These are phyloP conservation scores for Prinia subflava DNA, from an alignment of 2,113 vertebrate genomes.

Conservation along the genomic window DNA sequence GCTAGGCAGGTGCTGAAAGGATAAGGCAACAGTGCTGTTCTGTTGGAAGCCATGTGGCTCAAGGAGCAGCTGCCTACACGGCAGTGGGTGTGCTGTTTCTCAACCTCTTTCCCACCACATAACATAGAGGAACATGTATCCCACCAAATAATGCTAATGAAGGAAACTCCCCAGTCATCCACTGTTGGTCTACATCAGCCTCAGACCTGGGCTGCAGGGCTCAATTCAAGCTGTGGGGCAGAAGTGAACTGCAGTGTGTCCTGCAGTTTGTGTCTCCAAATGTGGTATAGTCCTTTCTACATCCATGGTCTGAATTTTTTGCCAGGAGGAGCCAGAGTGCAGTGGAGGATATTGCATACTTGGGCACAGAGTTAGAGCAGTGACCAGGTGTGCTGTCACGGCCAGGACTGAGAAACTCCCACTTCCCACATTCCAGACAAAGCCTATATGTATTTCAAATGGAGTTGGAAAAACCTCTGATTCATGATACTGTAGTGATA, in stretches of 20 bases:
- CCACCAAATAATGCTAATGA: neutral
- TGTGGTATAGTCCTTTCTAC: neutral
- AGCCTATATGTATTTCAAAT: neutral
- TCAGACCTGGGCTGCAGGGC: neutral
- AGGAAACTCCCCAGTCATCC: neutral
- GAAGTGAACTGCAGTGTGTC: neutral
- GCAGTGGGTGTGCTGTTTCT: fast-evolving
- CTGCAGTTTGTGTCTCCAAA: neutral
- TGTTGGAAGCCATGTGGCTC: neutral
- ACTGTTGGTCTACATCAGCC: neutral
- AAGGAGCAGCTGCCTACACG: neutral
- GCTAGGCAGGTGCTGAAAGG: neutral
- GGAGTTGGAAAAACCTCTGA: neutral
- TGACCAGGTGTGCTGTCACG: neutral
- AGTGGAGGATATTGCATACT: neutral
- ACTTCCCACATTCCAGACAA: neutral
- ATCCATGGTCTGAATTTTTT: neutral
- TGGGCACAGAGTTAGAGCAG: neutral
- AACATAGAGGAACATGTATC: neutral
- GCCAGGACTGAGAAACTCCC: neutral
- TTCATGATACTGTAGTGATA: neutral
- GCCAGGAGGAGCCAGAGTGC: neutral
- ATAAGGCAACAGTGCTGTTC: neutral
- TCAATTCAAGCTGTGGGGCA: neutral
- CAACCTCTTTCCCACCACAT: neutral